A percentile compares a stretch with the other conserved stretches of the same genome.
Conservation (phyloP, 2,888 invertebrate species). For the Heliconius ismenius region DNA sequence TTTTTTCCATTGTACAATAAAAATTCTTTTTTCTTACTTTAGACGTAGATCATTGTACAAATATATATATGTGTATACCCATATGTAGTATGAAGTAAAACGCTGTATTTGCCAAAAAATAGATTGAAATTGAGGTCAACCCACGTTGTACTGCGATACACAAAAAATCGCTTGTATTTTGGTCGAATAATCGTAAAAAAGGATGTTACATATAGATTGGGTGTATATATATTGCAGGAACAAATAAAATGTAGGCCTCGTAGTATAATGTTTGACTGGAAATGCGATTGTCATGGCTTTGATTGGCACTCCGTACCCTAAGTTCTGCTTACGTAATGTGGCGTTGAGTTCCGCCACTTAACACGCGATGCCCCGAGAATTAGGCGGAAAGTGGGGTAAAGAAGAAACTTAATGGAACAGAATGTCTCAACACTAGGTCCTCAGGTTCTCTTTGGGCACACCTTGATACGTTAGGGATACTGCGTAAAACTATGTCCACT, state of each 20-base stretch:
- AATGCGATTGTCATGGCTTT: too few relatives aligned
- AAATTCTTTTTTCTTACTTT: too few relatives aligned
- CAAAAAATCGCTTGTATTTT: conserved; percentile 15
- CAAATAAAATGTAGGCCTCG: too few relatives aligned
- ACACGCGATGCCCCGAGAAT: too few relatives aligned
- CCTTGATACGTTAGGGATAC: not conserved
- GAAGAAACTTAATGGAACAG: not conserved
- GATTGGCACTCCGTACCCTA: too few relatives aligned
- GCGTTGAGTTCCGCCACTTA: too few relatives aligned
- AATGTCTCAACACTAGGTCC: not conserved
- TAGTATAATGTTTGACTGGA: too few relatives aligned
- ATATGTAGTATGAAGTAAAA: not conserved
- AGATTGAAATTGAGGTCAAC: conserved; percentile 9
- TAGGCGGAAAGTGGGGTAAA: not conserved
- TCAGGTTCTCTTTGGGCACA: not conserved
- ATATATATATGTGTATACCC: not conserved
- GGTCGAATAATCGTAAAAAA: conserved; percentile 16
- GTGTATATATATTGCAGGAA: not conserved
- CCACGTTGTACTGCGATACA: not conserved
- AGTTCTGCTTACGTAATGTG: too few relatives aligned
- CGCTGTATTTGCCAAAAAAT: conserved; percentile 2
- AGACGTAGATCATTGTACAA: not conserved
- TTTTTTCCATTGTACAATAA: too few relatives aligned
- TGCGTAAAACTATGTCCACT: not conserved
- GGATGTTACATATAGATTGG: not conserved